These are phyloP conservation scores for Drosophila nikananu DNA, from an alignment of 1,140 invertebrate genomes.

Conservation along the genomic window DNA sequence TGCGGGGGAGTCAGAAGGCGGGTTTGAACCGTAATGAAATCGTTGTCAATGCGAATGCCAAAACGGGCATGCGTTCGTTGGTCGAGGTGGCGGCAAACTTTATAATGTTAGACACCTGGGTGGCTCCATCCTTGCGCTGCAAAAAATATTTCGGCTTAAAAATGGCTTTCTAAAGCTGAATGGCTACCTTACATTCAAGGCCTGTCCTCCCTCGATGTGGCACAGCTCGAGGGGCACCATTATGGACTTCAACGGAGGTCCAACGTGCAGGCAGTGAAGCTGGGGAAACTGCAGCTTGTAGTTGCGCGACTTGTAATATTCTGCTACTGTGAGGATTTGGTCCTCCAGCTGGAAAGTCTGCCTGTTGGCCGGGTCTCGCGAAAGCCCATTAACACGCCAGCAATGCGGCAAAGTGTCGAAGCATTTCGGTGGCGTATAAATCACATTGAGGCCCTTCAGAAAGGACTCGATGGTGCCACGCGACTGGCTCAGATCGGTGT, in stretches of 20 bases:
- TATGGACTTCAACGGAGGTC: constrained; percentile 86
- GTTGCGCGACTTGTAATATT: constrained; percentile 85
- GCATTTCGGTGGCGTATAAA: constrained; percentile 64
- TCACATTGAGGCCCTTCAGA: constrained; percentile 60
- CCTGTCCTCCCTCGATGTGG: constrained; percentile 87
- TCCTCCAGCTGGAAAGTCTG: constrained; percentile 80
- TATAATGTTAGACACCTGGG: constrained; percentile 89
- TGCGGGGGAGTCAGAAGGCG: constrained; percentile 87
- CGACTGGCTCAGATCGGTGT: neutral
- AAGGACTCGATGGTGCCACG: constrained; percentile 24
- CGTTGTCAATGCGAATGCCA: constrained; percentile 86
- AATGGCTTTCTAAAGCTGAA: neutral
- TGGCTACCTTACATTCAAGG: constrained; percentile 73
- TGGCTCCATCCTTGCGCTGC: constrained; percentile 85
- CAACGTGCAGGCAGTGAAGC: constrained; percentile 88
- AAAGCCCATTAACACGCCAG: constrained; percentile 87
- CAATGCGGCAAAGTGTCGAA: constrained; percentile 59
- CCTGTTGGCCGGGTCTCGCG: constrained; percentile 49
- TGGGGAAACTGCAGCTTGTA: constrained; percentile 86
- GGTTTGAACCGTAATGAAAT: constrained; percentile 87
- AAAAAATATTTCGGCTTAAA: neutral
- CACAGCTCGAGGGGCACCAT: constrained; percentile 88
- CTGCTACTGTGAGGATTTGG: constrained; percentile 80
- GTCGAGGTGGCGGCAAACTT: constrained; percentile 88
- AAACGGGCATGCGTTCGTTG: constrained; percentile 88